Base-by-base conservation (phyloP, 2,888 invertebrate genomes). In the Dynastes grantii region DNA sequence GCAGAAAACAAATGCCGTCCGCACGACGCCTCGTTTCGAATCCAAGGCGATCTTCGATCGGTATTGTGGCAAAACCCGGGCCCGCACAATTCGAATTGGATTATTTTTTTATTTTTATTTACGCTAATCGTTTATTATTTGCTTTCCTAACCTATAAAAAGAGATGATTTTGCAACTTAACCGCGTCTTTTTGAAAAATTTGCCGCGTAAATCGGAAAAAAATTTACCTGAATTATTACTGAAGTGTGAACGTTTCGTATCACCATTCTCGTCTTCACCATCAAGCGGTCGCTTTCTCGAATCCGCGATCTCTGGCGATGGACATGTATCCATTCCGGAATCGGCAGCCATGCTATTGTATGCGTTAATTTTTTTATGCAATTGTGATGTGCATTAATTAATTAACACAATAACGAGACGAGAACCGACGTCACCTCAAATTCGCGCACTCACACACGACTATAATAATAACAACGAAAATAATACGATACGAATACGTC, bases 301-400 rank as follows among this genome's bases (percentile, higher is more conserved):
- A 92, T 96, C 96, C 85, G 94, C 92, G 90, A 95, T 95, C 92
- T 96, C 96, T 90, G 96, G 96, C 92, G 96, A 96, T 90, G 96
- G 94, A 93, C 96, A 96, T 92, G 96, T 95, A 93, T 96, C 96
- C 95, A 96, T 96, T 92, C 95, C 95, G 92, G 95, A 94, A 92
- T 96, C 96, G 91, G 95, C 95, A 92, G 95, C 96, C 95, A 96
- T 96, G 92, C 94, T 94, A 58, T 22, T 16, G 8, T 22, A 22
- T 16, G 5, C 22, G 16, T 16, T 16, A 27, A 22, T 22, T 6
- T 58, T 71, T 73, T 73, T 58, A 73, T 73, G 75, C 55, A 81
- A 80, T 80, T 83, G 81, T 81, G 81, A 83, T 81, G 82, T 83
- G 82, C 83, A 83, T 84, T 81, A 82, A 68, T 16, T 27, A 22